Evolutionary conservation across 2,797 vertebrate genomes (phyloP), one percentile per base, ranked within the genome.

Genomic region (Urocyon cinereoargenteus): DNA sequence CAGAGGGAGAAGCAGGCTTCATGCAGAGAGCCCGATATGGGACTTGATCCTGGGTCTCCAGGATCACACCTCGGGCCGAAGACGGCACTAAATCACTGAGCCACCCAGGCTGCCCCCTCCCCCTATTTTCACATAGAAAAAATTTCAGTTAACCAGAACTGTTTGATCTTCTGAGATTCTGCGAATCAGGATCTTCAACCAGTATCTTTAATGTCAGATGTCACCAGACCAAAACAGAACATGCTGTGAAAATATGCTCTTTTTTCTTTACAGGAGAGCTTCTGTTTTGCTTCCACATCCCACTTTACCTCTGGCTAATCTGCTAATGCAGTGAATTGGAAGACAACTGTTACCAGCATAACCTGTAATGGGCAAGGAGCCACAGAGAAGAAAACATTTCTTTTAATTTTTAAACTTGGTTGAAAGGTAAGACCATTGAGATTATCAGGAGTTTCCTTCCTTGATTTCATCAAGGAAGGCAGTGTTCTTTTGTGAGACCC

Each of bases 331-430:
- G 94, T 98, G 97, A 98, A 97, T 93, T 98, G 98, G 98, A 98
- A 98, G 96, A 97, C 98, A 98, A 86, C 98, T 98, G 98, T 98
- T 98, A 97, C 98, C 98, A 98, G 99, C 98, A 99, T 98, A 98
- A 98, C 99, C 99, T 99, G 99, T 99, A 99, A 99, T 99, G 99
- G 99, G 99, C 99, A 99, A 99, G 99, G 99, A 99, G 99, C 99
- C 99, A 98, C 99, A 98, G 98, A 99, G 98, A 99, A 98, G 99
- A 99, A 98, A 99, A 98, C 97, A 97, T 98, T 98, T 97, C 62
- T 98, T 98, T 98, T 99, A 98, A 98, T 85, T 98, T 98, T 97
- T 97, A 98, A 97, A 91, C 85, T 98, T 98, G 98, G 97, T 98
- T 98, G 98, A 98, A 98, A 99, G 99, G 99, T 99, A 98, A 99